phyloP scores from a whole-genome alignment of 2,888 invertebrate genomes.

The Aromia moschata region DNA sequence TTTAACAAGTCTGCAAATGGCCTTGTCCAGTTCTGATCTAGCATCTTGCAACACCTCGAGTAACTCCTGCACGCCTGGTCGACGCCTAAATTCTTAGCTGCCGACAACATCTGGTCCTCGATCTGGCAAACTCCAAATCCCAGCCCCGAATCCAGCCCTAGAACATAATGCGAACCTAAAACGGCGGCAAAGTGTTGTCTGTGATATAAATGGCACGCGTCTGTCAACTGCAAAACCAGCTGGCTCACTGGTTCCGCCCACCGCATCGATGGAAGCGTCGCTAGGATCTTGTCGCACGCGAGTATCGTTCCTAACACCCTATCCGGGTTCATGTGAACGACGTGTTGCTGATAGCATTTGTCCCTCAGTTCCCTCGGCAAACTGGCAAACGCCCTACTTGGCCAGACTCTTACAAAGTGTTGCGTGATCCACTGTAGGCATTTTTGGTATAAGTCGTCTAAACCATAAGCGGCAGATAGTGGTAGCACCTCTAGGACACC shows the following conservation, averaged over 20 bases:
- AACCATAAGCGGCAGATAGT: slow-evolving; percentile 83
- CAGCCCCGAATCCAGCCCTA: slow-evolving; percentile 74
- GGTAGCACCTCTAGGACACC: slow-evolving; percentile 88
- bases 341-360: slow-evolving; percentile 84
- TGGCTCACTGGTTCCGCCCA: slow-evolving; percentile 86
- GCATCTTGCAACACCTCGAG: slow-evolving; percentile 59
- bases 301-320: slow-evolving; percentile 80
- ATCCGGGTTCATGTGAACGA: slow-evolving; percentile 80
- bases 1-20: slow-evolving; percentile 65
- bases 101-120: slow-evolving; percentile 81
- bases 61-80: slow-evolving; percentile 87
- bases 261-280: slow-evolving; percentile 77
- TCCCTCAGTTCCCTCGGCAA: slow-evolving; percentile 84
- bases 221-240: slow-evolving; percentile 81
- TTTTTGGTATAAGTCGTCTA: slow-evolving; percentile 87
- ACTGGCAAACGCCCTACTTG: slow-evolving; percentile 87
- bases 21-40: slow-evolving; percentile 56
- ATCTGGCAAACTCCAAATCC: slow-evolving; percentile 79
- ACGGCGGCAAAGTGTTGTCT: slow-evolving; percentile 82
- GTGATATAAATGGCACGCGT: slow-evolving; percentile 81
- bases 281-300: slow-evolving; percentile 83
- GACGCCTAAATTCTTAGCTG: slow-evolving; percentile 81
- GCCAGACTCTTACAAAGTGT: slow-evolving; percentile 90
- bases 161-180: slow-evolving; percentile 63
- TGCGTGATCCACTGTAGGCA: slow-evolving; percentile 84